Percentiles rank a stretch among this genome's conserved stretches.
Evolutionary conservation across 1,140 invertebrate species (phyloP).

Genomic region (Kradibia gibbosae): DNA sequence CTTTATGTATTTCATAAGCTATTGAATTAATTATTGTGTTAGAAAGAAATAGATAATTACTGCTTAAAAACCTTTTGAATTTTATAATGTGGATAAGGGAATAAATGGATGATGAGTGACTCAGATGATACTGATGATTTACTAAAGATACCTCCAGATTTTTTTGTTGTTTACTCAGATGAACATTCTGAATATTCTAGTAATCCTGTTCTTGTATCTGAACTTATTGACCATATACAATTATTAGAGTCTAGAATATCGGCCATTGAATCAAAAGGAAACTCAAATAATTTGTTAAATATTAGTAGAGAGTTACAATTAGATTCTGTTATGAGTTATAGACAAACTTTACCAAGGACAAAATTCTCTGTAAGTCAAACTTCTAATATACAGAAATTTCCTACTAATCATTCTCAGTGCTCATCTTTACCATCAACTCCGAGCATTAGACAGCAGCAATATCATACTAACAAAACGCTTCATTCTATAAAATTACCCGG

Average conservation of each 20-base stretch:
- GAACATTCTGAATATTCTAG: slow-evolving; percentile 65
- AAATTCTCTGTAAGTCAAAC: slow-evolving; percentile 62
- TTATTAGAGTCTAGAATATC: slow-evolving; percentile 75
- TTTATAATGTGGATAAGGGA: slow-evolving; percentile 46
- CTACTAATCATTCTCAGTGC: slow-evolving; percentile 57
- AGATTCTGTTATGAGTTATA: slow-evolving; percentile 37
- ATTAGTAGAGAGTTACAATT: slow-evolving; percentile 27
- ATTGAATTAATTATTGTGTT: neutral
- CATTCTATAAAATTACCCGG: slow-evolving; percentile 41
- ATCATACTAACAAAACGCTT: slow-evolving; percentile 54
- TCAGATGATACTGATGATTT: slow-evolving; percentile 87
- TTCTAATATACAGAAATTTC: slow-evolving; percentile 57
- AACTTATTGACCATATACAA: slow-evolving; percentile 77
- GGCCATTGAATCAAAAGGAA: slow-evolving; percentile 69
- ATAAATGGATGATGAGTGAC: slow-evolving; percentile 81
- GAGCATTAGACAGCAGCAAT: slow-evolving; percentile 49
- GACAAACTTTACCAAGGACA: slow-evolving; percentile 54
- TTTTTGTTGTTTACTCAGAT: slow-evolving; percentile 77
- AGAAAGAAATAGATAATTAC: neutral
- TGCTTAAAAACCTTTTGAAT: slow-evolving; percentile 23
- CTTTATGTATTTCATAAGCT: neutral
- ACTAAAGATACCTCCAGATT: slow-evolving; percentile 83
- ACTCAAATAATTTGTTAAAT: slow-evolving; percentile 57
- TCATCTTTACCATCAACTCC: slow-evolving; percentile 64
- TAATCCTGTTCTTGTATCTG: slow-evolving; percentile 74